Evolutionary conservation across 1,140 invertebrate genomes (phyloP).

Genomic region (Belonocnema kinseyi): DNA sequence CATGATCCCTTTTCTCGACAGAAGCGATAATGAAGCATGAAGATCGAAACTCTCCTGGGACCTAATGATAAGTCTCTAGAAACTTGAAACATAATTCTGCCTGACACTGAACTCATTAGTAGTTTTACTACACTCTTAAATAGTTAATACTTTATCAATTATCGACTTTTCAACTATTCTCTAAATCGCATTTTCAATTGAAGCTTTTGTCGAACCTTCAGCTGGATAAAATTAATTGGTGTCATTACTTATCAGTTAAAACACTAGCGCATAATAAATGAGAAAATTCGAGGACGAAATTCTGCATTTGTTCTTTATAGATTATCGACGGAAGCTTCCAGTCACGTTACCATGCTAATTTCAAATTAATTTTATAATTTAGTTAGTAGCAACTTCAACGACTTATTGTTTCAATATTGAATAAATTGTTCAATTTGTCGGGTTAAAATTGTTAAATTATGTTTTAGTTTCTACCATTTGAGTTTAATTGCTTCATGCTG

Average conservation of each 20-base stretch:
- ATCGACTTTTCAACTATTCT: slow-evolving; percentile 4
- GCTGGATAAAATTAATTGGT: slow-evolving; percentile 8
- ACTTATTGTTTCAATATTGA: too few species aligned
- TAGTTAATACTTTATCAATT: slow-evolving; percentile 21
- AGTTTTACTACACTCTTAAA: slow-evolving; percentile 11
- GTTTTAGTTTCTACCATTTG: too few species aligned
- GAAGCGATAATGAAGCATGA: slow-evolving; percentile 28
- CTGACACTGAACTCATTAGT: slow-evolving; percentile 25
- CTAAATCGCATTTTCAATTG: slow-evolving; percentile 1
- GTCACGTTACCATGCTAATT: too few species aligned
- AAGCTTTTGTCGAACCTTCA: slow-evolving; percentile 2
- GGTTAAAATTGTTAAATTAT: too few species aligned
- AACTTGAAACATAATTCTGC: slow-evolving; percentile 20
- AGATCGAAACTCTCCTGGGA: slow-evolving; percentile 11
- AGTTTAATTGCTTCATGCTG: too few species aligned
- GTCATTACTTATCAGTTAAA: background rate
- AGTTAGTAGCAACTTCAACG: too few species aligned
- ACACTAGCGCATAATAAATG: background rate
- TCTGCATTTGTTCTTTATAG: background rate
- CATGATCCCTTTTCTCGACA: background rate
- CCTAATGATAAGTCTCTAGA: slow-evolving; percentile 24
- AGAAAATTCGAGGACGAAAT: background rate
- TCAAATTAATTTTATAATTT: too few species aligned
- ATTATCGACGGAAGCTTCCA: too few species aligned
- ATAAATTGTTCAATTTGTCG: too few species aligned